These are phyloP conservation scores for Benthosema pterotum DNA, from an alignment of 2,797 vertebrate species.

Conservation along the genomic window DNA sequence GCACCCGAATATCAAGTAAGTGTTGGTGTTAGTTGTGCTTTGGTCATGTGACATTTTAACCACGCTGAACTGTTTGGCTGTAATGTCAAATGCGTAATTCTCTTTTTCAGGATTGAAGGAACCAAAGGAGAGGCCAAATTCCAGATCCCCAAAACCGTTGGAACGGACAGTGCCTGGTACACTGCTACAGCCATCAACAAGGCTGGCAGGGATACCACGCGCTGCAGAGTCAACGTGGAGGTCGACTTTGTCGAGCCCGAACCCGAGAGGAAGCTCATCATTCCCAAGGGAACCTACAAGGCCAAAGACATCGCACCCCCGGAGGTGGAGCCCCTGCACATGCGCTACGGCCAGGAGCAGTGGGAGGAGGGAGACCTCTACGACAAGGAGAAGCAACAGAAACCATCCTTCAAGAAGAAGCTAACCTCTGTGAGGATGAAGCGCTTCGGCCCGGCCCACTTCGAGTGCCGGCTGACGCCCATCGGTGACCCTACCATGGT, in stretches of 20 bases:
- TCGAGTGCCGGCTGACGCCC: constrained; percentile 95
- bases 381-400: constrained; percentile 98
- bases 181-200: constrained; percentile 98
- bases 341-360: constrained; percentile 96
- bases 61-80: no score
- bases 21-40: not conserved
- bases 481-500: constrained; percentile 97
- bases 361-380: constrained; percentile 99
- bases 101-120: constrained; percentile 89
- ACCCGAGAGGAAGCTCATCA: constrained; percentile 90
- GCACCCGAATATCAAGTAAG: constrained; percentile 93
- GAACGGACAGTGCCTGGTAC: constrained; percentile 96
- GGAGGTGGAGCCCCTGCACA: constrained; percentile 93
- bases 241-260: constrained; percentile 88
- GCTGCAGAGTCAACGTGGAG: constrained; percentile 97
- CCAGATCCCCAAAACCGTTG: constrained; percentile 86
- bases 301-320: constrained; percentile 98
- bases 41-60: no score
- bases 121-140: constrained; percentile 92
- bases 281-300: constrained; percentile 95
- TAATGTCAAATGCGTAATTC: not conserved
- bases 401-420: constrained; percentile 98
- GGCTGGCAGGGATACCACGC: constrained; percentile 94
- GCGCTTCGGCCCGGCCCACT: constrained; percentile 91
- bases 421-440: constrained; percentile 94